These are phyloP conservation scores for Lithophane semibrunnea DNA, from an alignment of 2,888 invertebrate genomes.

Conservation along the genomic window DNA sequence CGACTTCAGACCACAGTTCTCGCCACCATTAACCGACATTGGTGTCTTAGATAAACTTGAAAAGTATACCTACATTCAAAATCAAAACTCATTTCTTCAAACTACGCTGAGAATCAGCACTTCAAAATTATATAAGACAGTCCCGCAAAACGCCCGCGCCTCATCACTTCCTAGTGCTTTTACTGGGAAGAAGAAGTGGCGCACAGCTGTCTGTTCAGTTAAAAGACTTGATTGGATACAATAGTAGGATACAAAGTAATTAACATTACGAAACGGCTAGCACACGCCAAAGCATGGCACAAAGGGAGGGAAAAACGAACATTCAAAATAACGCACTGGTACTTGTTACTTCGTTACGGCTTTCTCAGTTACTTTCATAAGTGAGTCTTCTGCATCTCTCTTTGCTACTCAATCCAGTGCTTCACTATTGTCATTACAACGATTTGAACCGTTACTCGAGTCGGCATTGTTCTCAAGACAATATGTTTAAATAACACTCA, in stretches of 20 bases:
- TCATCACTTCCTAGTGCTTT: neutral
- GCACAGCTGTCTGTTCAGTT: no score
- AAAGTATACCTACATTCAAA: neutral
- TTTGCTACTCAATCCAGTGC: neutral
- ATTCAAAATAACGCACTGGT: neutral
- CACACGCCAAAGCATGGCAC: no score
- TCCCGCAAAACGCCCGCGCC: neutral
- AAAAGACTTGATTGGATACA: no score
- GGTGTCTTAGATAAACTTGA: neutral
- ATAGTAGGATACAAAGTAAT: no score
- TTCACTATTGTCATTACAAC: conserved; percentile 48
- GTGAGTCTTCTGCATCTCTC: conserved; percentile 33
- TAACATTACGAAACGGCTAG: no score
- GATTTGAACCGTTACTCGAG: conserved; percentile 56
- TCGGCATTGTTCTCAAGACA: conserved; percentile 56
- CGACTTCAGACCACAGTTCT: neutral
- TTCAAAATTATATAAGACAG: neutral
- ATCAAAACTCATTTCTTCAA: neutral
- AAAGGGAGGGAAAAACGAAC: no score
- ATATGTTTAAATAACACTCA: conserved; percentile 62
- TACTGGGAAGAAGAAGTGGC: neutral
- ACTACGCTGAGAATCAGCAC: neutral
- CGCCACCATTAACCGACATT: no score
- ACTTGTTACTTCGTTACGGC: no score
- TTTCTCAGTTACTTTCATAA: neutral